A percentile compares a stretch with the other conserved stretches of the same genome.
Evolutionary conservation across 2,113 vertebrate genomes (phyloP).

Genomic region (Clarias batrachus): DNA sequence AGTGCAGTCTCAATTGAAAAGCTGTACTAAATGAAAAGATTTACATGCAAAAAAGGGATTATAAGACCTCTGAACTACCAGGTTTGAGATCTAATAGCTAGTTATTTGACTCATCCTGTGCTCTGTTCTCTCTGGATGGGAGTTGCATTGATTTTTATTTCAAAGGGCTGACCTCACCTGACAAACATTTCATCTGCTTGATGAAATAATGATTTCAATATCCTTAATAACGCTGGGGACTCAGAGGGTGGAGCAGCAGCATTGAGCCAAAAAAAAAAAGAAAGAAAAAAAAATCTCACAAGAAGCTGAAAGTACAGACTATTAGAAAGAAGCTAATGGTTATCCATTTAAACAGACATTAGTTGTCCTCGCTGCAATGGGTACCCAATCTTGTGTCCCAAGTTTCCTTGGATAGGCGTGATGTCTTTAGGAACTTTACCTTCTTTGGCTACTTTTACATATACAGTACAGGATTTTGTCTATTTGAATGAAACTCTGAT

Average conservation of each 20-base stretch:
- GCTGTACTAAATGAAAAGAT: neutral
- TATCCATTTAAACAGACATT: neutral
- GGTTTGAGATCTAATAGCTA: neutral
- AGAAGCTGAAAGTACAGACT: neutral
- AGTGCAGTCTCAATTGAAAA: conserved; percentile 1
- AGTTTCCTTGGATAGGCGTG: too few relatives aligned
- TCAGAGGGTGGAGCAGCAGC: neutral
- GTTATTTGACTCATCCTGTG: conserved; percentile 3
- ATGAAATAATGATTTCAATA: conserved; percentile 57
- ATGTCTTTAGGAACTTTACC: neutral
- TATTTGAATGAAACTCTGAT: neutral
- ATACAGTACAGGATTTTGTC: neutral
- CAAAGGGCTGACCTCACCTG: conserved; percentile 23
- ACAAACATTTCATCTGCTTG: conserved; percentile 51
- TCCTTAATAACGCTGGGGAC: conserved; percentile 40
- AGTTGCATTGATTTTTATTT: conserved; percentile 45
- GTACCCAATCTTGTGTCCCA: too few relatives aligned
- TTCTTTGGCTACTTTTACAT: neutral
- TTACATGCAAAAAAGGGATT: neutral
- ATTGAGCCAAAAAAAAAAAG: neutral
- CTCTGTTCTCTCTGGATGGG: neutral
- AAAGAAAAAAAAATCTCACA: neutral
- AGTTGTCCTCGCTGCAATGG: neutral
- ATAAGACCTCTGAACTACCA: neutral
- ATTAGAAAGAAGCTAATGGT: neutral